A percentile compares a stretch with the other conserved stretches of the same genome.
phyloP scores from a whole-genome alignment of 2,797 vertebrate species.

The Amblyraja radiata region DNA sequence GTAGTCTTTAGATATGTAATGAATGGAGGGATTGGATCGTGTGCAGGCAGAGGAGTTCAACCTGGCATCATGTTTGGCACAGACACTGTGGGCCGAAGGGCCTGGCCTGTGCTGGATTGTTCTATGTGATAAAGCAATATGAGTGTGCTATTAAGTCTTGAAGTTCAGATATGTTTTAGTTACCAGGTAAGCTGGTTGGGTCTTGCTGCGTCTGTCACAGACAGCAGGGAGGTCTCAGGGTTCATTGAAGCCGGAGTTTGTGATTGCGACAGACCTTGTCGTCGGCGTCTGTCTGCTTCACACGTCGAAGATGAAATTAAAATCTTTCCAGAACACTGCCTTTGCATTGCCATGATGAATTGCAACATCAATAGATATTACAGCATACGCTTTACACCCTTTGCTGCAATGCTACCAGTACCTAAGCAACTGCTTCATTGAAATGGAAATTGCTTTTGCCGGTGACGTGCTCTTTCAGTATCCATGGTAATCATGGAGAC shows the following conservation, averaged over 20 bases:
- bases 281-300: no score
- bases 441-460: constrained; percentile 3
- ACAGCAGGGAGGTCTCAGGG: no score
- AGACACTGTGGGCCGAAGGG: no score
- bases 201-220: background rate
- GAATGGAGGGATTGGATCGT: no score
- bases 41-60: no score
- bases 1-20: no score
- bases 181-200: background rate
- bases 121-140: background rate
- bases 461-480: background rate
- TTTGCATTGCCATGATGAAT: background rate
- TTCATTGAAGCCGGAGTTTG: background rate
- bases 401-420: background rate
- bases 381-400: background rate
- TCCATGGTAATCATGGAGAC: background rate
- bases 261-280: background rate
- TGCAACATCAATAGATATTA: background rate
- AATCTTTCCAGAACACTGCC: background rate
- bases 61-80: no score
- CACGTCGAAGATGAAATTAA: background rate
- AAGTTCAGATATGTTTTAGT: no score
- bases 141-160: no score
- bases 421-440: background rate
- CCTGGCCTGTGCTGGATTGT: no score